Evolutionary conservation across 1,140 invertebrate genomes (phyloP).

Genomic region (Bombus huntii): DNA sequence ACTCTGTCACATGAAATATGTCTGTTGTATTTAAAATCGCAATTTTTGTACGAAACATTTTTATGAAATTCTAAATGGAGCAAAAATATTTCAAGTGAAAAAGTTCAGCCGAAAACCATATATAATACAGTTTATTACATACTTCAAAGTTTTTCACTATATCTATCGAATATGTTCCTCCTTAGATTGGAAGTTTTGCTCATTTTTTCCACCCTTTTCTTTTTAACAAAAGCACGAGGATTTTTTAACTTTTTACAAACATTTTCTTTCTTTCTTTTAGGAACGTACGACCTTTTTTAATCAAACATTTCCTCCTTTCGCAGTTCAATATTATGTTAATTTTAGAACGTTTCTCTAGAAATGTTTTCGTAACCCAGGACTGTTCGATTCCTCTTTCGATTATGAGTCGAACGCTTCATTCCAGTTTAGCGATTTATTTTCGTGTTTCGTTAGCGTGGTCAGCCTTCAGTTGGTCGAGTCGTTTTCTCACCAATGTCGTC

Average conservation of each 20-base stretch:
- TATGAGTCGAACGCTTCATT: background rate
- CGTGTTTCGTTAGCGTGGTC: background rate
- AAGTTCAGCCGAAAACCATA: too few relatives aligned
- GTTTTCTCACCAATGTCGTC: background rate
- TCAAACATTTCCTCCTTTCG: slow-evolving; percentile 2
- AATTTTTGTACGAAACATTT: background rate
- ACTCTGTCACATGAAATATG: background rate
- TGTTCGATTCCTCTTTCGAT: background rate
- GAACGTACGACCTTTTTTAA: background rate
- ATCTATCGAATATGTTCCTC: too few relatives aligned
- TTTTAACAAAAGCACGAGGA: background rate
- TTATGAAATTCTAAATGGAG: background rate
- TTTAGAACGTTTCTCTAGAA: background rate
- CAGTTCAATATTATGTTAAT: slow-evolving; percentile 17
- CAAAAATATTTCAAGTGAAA: background rate
- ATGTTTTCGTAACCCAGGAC: background rate
- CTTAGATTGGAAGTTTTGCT: too few relatives aligned
- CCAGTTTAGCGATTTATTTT: background rate
- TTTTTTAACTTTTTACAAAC: background rate
- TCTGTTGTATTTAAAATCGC: background rate
- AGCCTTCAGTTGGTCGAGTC: background rate
- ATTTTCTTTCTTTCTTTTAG: too few relatives aligned
- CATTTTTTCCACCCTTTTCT: too few relatives aligned
- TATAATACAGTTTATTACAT: background rate
- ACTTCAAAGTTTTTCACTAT: background rate